These are phyloP conservation scores for Antheraea yamamai DNA, from an alignment of 2,888 invertebrate genomes.

Conservation along the genomic window DNA sequence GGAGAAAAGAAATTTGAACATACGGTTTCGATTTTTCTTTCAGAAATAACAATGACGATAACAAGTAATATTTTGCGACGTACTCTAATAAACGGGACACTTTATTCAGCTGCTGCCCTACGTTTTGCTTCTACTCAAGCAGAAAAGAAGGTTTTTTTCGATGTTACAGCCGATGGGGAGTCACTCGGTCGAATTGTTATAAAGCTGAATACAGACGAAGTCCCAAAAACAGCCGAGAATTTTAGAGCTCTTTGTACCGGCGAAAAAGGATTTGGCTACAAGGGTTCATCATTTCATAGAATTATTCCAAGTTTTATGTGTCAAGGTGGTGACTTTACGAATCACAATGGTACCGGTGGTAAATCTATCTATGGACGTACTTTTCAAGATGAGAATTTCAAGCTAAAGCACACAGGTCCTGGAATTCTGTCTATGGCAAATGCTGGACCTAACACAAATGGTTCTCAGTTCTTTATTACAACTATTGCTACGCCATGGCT, in stretches of 20 bases:
- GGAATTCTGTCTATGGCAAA: constrained; percentile 98
- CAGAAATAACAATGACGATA: constrained; percentile 48
- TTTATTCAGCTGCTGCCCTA: constrained; percentile 70
- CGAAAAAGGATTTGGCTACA: constrained; percentile 88
- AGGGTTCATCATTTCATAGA: constrained; percentile 93
- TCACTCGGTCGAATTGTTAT: constrained; percentile 93
- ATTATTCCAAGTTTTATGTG: constrained; percentile 98
- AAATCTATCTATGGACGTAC: constrained; percentile 97
- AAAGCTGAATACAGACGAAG: constrained; percentile 93
- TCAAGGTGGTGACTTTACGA: constrained; percentile 97
- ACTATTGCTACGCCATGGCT: constrained; percentile 96
- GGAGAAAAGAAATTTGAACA: too few species aligned
- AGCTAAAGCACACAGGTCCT: constrained; percentile 93
- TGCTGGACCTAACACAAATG: constrained; percentile 97
- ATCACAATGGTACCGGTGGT: constrained; percentile 95
- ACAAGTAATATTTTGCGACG: constrained; percentile 51
- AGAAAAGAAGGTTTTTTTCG: constrained; percentile 88
- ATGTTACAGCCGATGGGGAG: constrained; percentile 91
- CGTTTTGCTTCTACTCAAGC: constrained; percentile 68
- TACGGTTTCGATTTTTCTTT: background rate
- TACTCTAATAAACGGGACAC: constrained; percentile 61
- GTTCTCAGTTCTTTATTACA: constrained; percentile 98
- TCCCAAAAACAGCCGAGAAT: constrained; percentile 97
- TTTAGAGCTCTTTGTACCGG: constrained; percentile 93
- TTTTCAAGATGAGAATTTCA: constrained; percentile 98